These are phyloP conservation scores for Microcebus murinus DNA, from an alignment of 2,113 vertebrate species.

Conservation along the genomic window DNA sequence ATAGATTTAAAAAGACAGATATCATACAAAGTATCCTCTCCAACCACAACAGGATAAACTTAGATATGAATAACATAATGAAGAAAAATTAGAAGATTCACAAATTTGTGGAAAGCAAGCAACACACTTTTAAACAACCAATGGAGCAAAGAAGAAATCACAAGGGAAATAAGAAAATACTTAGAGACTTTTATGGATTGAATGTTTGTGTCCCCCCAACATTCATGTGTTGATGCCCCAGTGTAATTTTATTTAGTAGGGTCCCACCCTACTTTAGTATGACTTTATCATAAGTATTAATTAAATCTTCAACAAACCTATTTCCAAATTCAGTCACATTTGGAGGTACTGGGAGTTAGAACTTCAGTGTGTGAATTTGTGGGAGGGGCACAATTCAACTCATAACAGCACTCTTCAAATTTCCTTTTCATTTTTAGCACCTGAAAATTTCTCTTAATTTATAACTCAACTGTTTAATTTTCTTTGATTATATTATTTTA, in stretches of 20 bases:
- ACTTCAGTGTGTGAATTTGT: background rate
- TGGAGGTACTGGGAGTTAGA: background rate
- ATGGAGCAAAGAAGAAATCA: too few relatives aligned
- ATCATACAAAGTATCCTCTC: background rate
- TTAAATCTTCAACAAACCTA: background rate
- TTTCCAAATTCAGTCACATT: background rate
- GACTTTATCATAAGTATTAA: background rate
- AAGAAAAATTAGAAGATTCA: background rate
- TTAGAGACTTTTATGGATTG: too few relatives aligned
- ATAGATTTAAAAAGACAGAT: too few relatives aligned
- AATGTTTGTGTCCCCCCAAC: too few relatives aligned
- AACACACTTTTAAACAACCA: too few relatives aligned
- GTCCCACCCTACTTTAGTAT: background rate
- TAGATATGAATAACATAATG: background rate
- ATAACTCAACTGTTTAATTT: background rate
- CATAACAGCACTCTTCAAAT: background rate
- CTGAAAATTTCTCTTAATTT: background rate
- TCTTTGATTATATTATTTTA: background rate
- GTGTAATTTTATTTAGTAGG: background rate
- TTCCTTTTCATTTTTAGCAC: background rate
- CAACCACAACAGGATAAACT: background rate
- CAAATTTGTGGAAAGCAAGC: background rate
- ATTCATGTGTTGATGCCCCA: too few relatives aligned
- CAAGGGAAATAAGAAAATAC: too few relatives aligned
- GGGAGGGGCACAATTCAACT: background rate